A percentile compares a stretch with the other conserved stretches of the same genome.
Conservation (phyloP, 2,113 vertebrate species). For the Danio rerio region DNA sequence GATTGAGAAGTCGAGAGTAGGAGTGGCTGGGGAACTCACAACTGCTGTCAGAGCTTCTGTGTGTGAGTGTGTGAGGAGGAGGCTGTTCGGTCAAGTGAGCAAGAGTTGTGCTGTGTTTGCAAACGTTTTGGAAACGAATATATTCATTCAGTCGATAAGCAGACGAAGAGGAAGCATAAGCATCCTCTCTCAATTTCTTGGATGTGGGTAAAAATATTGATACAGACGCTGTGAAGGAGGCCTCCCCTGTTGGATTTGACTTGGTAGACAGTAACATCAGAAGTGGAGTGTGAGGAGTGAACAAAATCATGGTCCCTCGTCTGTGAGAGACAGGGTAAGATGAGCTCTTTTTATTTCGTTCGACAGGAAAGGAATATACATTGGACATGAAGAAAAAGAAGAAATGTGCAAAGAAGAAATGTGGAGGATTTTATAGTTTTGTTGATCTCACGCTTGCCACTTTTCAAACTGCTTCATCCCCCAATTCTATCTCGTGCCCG, state of each 20-base stretch:
- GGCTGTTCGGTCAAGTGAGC: not conserved
- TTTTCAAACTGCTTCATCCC: no score
- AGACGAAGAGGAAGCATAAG: not conserved
- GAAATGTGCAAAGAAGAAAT: not conserved
- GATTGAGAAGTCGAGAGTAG: conserved; percentile 25
- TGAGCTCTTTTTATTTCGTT: not conserved
- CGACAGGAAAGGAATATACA: no score
- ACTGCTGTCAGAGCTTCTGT: conserved; percentile 22
- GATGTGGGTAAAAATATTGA: not conserved
- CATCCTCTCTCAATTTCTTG: not conserved
- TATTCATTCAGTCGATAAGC: not conserved
- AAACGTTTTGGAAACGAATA: not conserved
- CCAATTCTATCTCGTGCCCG: no score
- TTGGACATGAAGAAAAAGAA: no score
- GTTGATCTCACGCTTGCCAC: not conserved
- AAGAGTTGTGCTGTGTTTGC: not conserved
- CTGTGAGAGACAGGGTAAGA: conserved; percentile 44
- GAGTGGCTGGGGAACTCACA: conserved; percentile 16
- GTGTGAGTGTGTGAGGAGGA: not conserved
- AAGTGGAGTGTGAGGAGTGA: not conserved
- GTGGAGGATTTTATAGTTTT: not conserved
- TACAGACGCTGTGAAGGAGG: not conserved
- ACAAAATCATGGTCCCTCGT: conserved; percentile 8
- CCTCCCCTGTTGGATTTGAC: conserved; percentile 33
- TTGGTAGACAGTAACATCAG: not conserved